Conservation (phyloP, 2,797 vertebrate genomes). For the Scolopax rusticola region DNA sequence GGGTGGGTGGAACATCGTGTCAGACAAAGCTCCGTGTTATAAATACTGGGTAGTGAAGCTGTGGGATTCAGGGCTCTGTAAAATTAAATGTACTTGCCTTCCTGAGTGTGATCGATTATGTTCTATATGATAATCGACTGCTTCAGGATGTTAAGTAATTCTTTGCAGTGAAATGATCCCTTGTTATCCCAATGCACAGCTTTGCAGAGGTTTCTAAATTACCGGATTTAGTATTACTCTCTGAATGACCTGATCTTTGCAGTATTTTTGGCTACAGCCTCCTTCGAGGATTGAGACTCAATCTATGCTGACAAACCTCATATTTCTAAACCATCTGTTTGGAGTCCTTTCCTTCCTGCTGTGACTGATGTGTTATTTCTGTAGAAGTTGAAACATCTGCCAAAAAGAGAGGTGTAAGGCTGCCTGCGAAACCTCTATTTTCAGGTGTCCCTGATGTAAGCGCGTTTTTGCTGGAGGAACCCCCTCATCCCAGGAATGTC, state of each 20-base stretch:
- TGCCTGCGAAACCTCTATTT: not conserved
- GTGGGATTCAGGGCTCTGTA: not conserved
- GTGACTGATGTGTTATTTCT: not conserved
- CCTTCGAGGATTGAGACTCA: not conserved
- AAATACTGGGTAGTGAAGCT: not conserved
- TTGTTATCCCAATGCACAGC: rapidly evolving
- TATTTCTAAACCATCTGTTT: not conserved
- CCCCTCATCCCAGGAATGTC: not conserved
- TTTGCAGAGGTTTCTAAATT: not conserved
- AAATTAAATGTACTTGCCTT: not conserved
- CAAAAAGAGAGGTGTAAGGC: not conserved
- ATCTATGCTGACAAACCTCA: not conserved
- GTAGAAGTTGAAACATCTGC: not conserved
- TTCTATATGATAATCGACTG: not conserved
- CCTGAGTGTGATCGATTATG: no score
- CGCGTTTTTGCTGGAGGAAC: not conserved
- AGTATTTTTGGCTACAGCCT: not conserved
- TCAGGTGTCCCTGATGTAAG: not conserved
- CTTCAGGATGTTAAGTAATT: not conserved
- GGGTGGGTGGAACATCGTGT: not conserved
- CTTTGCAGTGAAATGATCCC: not conserved
- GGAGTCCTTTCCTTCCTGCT: not conserved
- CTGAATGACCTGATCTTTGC: not conserved
- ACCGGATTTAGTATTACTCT: not conserved
- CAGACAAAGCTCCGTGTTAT: not conserved